Evolutionary conservation across 1,140 invertebrate species (phyloP).

Genomic region (Hormaphis cornu): DNA sequence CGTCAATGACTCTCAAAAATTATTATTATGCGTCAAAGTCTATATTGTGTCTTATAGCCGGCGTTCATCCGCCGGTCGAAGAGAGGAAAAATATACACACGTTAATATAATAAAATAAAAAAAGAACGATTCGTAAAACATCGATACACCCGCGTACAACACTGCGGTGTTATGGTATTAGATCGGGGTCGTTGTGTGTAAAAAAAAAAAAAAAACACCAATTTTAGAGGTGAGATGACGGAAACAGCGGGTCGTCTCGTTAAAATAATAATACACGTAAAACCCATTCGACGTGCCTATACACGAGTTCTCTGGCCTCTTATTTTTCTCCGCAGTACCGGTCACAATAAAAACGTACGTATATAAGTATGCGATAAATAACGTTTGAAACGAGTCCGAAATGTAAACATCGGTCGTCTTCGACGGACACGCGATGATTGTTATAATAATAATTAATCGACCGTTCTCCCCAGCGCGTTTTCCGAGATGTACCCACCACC

Average conservation of each 20-base stretch:
- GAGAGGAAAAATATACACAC: no score
- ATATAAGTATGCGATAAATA: slow-evolving; percentile 16
- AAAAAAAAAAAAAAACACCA: slow-evolving; percentile 6
- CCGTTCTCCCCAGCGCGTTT: not conserved
- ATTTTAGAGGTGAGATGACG: slow-evolving; percentile 15
- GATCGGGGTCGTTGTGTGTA: no score
- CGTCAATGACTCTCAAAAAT: slow-evolving; percentile 23
- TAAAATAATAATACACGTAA: slow-evolving; percentile 20
- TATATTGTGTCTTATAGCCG: not conserved
- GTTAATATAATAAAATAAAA: not conserved
- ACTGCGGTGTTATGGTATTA: no score
- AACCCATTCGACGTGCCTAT: not conserved
- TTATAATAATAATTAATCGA: slow-evolving; percentile 31
- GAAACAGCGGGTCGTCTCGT: slow-evolving; percentile 11
- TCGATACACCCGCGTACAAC: no score
- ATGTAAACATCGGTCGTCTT: slow-evolving; percentile 12
- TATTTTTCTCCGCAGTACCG: not conserved
- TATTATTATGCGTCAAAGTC: not conserved
- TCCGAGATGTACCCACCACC: no score
- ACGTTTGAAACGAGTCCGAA: slow-evolving; percentile 2
- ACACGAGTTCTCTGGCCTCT: not conserved
- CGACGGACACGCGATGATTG: slow-evolving; percentile 8
- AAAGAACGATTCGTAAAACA: not conserved
- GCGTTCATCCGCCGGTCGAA: not conserved
- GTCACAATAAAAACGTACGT: slow-evolving; percentile 16